Evolutionary conservation across 1,140 invertebrate genomes (phyloP), one percentile per base, ranked within the genome.

Genomic region (Anastrepha ludens): DNA sequence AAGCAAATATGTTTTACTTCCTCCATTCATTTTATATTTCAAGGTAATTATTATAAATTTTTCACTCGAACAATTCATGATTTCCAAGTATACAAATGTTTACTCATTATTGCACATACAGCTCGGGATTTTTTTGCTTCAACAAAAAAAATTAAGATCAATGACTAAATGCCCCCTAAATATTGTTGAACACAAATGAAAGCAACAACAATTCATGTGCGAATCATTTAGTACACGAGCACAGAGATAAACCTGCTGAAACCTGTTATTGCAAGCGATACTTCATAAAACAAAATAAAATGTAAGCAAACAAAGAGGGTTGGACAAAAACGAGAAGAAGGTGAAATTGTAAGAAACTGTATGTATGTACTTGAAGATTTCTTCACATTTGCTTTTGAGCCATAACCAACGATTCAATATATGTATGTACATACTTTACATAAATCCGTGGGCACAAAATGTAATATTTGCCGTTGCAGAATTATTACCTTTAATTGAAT

Each of bases 21-120:
- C 67, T 74, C 67, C 67, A 74, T 44, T 74, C 67, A 39, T 11
- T 74, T 74, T 47, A 15, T 47, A 74, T 74, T 44, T 74, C 67
- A 47, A 74, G 67, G 67, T 47, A 44, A 39, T 39, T 44, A 47
- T 74, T 74, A 74, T 44, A 41, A 44, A 47, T 47, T 44, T 67
- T 74, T 74, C 41, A 74, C 39, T 3, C 13, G 67, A 74, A 74
- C 41, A 74, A 74, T 47, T 15, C 15, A 74, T 47, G 67, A 44
- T 74, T 74, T 44, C 41, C 13, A 44, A 44, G 41, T 67, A 74
- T 44, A 44, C 39, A 67, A 74, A 47, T 47, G 11, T 74, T 44
- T 74, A 74, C 67, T 74, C 41, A 44, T 74, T 44, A 8, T 55
- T 55, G 11, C 50, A 55, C 50, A 55, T 55, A 29, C 29, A 8